Conservation (phyloP, 2,888 invertebrate species). For the Orthosia incerta region DNA sequence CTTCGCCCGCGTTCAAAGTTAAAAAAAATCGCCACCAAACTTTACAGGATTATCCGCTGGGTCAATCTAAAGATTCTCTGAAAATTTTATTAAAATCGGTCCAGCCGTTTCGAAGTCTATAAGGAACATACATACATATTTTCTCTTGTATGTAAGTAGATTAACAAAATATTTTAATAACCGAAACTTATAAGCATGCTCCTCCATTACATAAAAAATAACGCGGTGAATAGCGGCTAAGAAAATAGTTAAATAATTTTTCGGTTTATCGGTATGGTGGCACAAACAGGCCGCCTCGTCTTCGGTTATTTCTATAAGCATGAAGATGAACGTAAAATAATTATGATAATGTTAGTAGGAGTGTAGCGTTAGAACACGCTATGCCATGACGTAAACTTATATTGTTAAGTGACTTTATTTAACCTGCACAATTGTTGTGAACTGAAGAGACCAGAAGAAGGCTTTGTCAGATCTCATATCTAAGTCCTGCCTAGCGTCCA, state of each 20-base stretch:
- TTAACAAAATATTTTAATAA: neutral
- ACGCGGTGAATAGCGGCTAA: slow-evolving; percentile 54
- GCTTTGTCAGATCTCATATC: too few relatives aligned
- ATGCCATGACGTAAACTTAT: neutral
- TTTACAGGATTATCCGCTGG: too few relatives aligned
- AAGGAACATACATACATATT: too few relatives aligned
- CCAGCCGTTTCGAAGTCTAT: too few relatives aligned
- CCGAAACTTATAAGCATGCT: slow-evolving; percentile 10
- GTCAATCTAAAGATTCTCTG: too few relatives aligned
- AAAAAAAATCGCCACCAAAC: too few relatives aligned
- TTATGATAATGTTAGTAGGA: slow-evolving; percentile 47
- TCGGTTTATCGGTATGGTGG: slow-evolving; percentile 30
- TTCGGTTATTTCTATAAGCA: slow-evolving; percentile 32
- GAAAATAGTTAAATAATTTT: slow-evolving; percentile 49
- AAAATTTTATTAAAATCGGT: too few relatives aligned
- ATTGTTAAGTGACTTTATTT: neutral
- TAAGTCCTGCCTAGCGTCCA: too few relatives aligned
- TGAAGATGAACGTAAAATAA: slow-evolving; percentile 38
- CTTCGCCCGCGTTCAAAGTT: too few relatives aligned
- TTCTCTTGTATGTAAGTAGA: too few relatives aligned
- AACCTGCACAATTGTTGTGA: neutral
- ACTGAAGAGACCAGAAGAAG: neutral
- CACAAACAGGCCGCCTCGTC: slow-evolving; percentile 49
- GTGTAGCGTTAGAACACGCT: slow-evolving; percentile 41
- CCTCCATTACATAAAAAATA: slow-evolving; percentile 57